phyloP scores from a whole-genome alignment of 2,113 vertebrate genomes.

The Eolophus roseicapilla region DNA sequence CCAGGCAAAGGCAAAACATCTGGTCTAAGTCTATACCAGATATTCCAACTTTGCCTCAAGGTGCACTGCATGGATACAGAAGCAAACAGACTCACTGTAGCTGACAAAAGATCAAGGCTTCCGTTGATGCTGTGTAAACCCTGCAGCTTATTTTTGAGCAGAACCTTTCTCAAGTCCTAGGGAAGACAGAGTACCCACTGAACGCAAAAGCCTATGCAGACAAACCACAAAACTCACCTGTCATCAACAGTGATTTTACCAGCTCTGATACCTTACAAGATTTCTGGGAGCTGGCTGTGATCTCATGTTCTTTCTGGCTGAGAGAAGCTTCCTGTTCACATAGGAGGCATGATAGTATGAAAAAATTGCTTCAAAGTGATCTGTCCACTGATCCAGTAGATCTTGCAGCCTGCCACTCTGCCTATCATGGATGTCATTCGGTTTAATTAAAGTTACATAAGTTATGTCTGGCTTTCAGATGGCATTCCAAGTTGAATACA shows the following conservation, averaged over 20 bases:
- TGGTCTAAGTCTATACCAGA: background rate
- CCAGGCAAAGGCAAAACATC: background rate
- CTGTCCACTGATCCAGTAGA: background rate
- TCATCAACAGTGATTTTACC: background rate
- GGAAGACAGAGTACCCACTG: background rate
- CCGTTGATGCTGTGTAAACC: background rate
- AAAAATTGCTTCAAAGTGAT: background rate
- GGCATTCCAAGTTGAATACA: background rate
- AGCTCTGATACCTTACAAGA: background rate
- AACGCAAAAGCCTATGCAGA: rapidly evolving
- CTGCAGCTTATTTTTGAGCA: background rate
- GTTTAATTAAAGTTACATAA: background rate
- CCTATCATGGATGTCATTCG: background rate
- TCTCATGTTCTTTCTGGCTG: background rate
- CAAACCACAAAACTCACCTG: background rate
- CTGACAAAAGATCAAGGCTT: background rate
- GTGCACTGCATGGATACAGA: background rate
- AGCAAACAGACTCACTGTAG: background rate
- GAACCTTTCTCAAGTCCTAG: background rate
- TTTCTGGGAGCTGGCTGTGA: rapidly evolving
- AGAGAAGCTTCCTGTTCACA: background rate
- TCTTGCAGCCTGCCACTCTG: background rate
- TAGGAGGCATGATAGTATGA: background rate
- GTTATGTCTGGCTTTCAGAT: background rate
- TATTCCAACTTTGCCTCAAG: background rate